Evolutionary conservation across 2,113 vertebrate genomes (phyloP).

Genomic region (Rafetus swinhoei): DNA sequence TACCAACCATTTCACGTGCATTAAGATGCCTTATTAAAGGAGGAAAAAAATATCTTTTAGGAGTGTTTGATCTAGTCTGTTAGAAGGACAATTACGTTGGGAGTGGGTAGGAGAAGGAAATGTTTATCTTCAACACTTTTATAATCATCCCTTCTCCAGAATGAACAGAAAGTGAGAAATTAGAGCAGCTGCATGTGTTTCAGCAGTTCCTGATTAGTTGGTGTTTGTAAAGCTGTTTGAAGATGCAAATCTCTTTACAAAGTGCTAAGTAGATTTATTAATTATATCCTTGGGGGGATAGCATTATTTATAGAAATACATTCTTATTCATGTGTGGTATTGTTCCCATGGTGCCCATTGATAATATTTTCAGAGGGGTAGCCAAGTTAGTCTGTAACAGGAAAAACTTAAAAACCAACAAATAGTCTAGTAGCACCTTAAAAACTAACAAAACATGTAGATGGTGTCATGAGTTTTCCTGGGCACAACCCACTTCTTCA

Average conservation of each 20-base stretch:
- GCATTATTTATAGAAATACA: neutral
- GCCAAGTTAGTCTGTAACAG: too few species aligned
- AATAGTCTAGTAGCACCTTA: too few species aligned
- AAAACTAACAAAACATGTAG: too few species aligned
- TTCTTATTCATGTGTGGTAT: accelerated
- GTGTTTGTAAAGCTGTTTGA: slow-evolving; percentile 9
- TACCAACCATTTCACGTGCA: neutral
- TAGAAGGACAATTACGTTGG: accelerated
- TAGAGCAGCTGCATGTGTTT: neutral
- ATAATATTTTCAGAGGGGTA: too few species aligned
- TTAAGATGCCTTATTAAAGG: neutral
- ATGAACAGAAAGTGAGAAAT: neutral
- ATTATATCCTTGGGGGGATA: neutral
- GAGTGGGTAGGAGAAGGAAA: neutral
- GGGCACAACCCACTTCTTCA: too few species aligned
- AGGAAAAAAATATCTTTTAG: slow-evolving; percentile 43
- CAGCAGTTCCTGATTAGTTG: neutral
- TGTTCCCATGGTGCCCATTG: neutral
- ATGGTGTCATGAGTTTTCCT: too few species aligned
- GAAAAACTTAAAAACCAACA: too few species aligned
- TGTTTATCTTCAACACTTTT: neutral
- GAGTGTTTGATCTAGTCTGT: neutral
- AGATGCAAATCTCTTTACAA: neutral
- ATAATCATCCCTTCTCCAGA: neutral
- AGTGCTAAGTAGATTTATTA: slow-evolving; percentile 23